phyloP scores from a whole-genome alignment of 2,113 vertebrate genomes.

The Trichomycterus rosablanca region DNA sequence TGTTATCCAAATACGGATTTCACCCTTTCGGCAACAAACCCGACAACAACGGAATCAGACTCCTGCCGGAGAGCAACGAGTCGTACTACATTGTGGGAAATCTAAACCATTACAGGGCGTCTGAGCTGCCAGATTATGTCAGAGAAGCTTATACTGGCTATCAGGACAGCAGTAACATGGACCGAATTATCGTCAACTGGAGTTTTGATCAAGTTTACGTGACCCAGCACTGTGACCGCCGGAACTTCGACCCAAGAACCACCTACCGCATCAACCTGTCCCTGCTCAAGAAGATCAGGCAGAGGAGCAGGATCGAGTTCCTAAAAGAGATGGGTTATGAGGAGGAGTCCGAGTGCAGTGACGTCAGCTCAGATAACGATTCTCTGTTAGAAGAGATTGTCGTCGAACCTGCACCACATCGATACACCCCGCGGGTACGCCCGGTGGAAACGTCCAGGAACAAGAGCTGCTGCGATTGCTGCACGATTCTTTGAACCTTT shows the following conservation, averaged over 20 bases:
- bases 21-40: slow-evolving; percentile 25
- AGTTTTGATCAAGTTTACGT: slow-evolving; percentile 20
- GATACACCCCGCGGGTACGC: too few relatives aligned
- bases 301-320: neutral
- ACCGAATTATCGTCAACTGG: slow-evolving; percentile 22
- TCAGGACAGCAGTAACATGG: slow-evolving; percentile 9
- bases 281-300: neutral
- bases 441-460: neutral
- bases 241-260: neutral
- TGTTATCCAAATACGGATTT: slow-evolving; percentile 13
- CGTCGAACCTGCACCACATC: too few relatives aligned
- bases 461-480: neutral
- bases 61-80: neutral
- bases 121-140: neutral
- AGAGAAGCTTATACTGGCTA: neutral
- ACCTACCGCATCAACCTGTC: slow-evolving; percentile 23
- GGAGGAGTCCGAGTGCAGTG: neutral
- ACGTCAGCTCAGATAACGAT: too few relatives aligned
- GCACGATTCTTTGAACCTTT: neutral
- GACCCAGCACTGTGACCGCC: slow-evolving; percentile 1
- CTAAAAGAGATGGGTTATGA: neutral
- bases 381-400: too few relatives aligned
- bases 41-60: neutral
- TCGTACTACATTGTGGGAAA: slow-evolving; percentile 30
- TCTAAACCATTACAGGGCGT: neutral